phyloP scores from a whole-genome alignment of 92 coral and sea anemone genomes.

The Porites rus region DNA sequence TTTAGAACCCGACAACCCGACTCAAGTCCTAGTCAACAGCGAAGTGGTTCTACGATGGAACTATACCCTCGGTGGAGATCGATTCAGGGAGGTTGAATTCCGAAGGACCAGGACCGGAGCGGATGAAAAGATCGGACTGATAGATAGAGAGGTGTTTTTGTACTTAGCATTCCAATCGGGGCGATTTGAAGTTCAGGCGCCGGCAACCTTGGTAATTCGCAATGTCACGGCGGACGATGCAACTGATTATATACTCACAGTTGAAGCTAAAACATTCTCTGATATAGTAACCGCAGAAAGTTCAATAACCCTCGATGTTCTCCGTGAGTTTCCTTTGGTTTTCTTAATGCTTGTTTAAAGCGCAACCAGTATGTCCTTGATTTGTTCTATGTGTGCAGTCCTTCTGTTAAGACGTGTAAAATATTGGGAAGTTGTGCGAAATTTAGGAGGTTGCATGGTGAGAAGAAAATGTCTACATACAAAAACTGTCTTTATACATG shows the following conservation, averaged over 20 bases:
- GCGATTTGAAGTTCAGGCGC: not conserved
- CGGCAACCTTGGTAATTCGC: conserved; percentile 12
- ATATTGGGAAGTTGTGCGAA: too few relatives aligned
- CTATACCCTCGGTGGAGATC: not conserved
- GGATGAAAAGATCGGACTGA: not conserved
- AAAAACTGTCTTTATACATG: too few relatives aligned
- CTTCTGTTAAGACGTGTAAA: too few relatives aligned
- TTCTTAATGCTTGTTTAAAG: not conserved
- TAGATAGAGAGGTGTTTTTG: not conserved
- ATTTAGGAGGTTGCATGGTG: too few relatives aligned
- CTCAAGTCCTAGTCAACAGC: not conserved
- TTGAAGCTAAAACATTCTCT: not conserved
- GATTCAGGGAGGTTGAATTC: conserved; percentile 11
- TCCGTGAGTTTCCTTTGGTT: not conserved
- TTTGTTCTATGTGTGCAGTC: too few relatives aligned
- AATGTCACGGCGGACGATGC: conserved; percentile 10
- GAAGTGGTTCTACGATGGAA: not conserved
- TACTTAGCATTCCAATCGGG: not conserved
- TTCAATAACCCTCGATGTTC: conserved; percentile 1
- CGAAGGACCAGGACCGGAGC: not conserved
- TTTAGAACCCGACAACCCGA: not conserved
- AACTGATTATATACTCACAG: not conserved
- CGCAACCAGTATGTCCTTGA: too few relatives aligned
- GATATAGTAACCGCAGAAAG: not conserved
- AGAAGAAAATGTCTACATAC: too few relatives aligned